Base-by-base conservation (phyloP, 2,113 vertebrate genomes). In the Numenius arquata region DNA sequence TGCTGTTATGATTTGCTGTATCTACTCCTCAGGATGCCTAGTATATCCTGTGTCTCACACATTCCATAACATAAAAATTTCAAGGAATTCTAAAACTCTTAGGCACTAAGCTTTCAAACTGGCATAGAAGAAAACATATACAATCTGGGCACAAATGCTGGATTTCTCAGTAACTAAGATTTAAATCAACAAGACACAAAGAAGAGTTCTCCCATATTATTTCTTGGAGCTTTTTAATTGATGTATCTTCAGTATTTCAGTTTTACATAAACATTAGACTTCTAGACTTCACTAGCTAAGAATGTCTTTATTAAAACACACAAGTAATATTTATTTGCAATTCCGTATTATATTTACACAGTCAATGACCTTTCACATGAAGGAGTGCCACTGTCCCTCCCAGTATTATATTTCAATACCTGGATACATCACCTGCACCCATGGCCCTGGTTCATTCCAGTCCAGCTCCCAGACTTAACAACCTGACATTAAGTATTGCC, bases 361-460 rank as follows among this genome's bases (percentile, higher is more conserved):
- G 47, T 20, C 29, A 71, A 27, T 29, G 27, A 50, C 47, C 27
- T 23, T 73, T 73, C 77, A 53, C 47, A 62, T 20, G 19, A 77
- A 87, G 56, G 40, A 82, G 9, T 61, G 59, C 27, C 59, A 50
- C 32, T 45, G 48, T 68, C 34, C 53, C 66, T 73, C 53, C 47
- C 55, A 29, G 41, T 40, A 52, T 52, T 61, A 21, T 15, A 75
- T 36, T 32, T 43, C n/a, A 73, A 77, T 29, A 73, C 36, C 27
- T 38, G 17, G n/a, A 48, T 61, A 61, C 0, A 0, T 26, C 65
- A 61, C 22, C 47, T n/a, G 77, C 3, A 1, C 40, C 59, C 20
- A n/a, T 6, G 3, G 59, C 16, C 19, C 52, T 50, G 16, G 15
- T 59, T 87, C 47, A 61, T 27, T 48, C 50, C 63, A 82, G 32